These are phyloP conservation scores for Dasyurus viverrinus DNA, from an alignment of 2,113 vertebrate genomes.

Conservation along the genomic window DNA sequence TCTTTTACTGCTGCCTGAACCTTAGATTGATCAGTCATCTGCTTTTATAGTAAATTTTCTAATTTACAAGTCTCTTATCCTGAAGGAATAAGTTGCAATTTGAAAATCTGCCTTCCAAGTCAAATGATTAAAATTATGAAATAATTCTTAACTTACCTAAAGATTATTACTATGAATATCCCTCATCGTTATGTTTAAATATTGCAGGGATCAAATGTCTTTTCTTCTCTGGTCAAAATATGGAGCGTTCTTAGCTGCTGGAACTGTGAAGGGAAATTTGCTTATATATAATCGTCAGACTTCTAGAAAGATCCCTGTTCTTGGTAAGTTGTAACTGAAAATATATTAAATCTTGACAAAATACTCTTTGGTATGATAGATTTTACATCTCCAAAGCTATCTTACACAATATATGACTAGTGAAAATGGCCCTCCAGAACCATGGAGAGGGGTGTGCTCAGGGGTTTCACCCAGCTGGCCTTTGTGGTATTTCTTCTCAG, in stretches of 20 bases:
- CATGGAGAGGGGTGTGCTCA: not conserved
- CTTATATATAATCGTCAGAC: constrained; percentile 98
- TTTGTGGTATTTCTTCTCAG: not conserved
- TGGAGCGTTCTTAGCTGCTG: constrained; percentile 91
- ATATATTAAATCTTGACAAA: constrained; percentile 36
- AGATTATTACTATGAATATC: constrained; percentile 33
- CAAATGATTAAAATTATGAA: constrained; percentile 13
- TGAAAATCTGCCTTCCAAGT: constrained; percentile 29
- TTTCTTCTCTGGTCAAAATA: constrained; percentile 95
- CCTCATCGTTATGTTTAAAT: constrained; percentile 67
- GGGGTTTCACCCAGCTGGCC: not conserved
- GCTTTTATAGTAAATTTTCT: constrained; percentile 24
- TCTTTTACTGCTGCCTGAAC: constrained; percentile 18
- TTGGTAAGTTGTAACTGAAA: constrained; percentile 87
- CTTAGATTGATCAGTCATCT: constrained; percentile 7
- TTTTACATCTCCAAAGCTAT: not conserved
- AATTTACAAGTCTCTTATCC: constrained; percentile 15
- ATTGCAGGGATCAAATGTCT: constrained; percentile 93
- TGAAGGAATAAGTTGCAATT: constrained; percentile 44
- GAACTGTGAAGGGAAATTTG: constrained; percentile 96
- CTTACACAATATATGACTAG: not conserved
- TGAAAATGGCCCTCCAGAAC: not conserved
- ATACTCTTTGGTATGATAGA: constrained; percentile 29
- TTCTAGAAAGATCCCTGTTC: constrained; percentile 95
- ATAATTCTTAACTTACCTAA: constrained; percentile 29